Conservation (phyloP, 2,888 invertebrate genomes). For the Latrodectus hesperus region DNA sequence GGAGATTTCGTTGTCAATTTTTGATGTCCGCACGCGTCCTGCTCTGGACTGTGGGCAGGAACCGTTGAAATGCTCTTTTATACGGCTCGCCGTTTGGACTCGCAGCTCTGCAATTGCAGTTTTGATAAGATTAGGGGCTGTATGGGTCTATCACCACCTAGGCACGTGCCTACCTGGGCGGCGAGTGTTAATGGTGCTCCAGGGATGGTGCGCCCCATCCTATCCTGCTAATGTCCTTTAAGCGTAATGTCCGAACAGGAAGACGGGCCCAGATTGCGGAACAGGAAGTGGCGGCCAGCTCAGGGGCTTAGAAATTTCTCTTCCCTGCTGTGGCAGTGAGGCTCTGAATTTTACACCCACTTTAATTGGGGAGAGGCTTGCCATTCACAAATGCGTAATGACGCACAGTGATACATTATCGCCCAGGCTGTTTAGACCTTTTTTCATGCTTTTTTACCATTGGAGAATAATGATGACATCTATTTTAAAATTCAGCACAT, state of each 20-base stretch:
- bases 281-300: neutral
- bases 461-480: too few species aligned
- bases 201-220: constrained; percentile 21
- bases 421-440: too few species aligned
- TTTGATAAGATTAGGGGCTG: constrained; percentile 66
- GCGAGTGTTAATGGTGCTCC: constrained; percentile 49
- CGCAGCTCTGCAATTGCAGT: constrained; percentile 41
- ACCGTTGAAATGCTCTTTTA: constrained; percentile 47
- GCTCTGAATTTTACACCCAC: constrained; percentile 31
- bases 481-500: too few species aligned
- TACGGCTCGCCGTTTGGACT: constrained; percentile 4
- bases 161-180: constrained; percentile 61
- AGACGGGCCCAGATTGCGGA: constrained; percentile 44
- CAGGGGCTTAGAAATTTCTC: neutral
- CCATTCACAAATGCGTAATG: too few species aligned
- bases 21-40: constrained; percentile 49
- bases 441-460: too few species aligned
- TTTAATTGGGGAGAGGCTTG: constrained; percentile 39
- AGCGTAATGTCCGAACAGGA: constrained; percentile 64
- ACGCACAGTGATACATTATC: too few species aligned
- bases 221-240: constrained; percentile 45
- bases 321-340: neutral
- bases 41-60: neutral
- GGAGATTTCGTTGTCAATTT: constrained; percentile 50
- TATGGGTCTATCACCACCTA: constrained; percentile 59